Evolutionary conservation across 2,113 vertebrate genomes (phyloP).

Genomic region (Gracilinanus agilis): DNA sequence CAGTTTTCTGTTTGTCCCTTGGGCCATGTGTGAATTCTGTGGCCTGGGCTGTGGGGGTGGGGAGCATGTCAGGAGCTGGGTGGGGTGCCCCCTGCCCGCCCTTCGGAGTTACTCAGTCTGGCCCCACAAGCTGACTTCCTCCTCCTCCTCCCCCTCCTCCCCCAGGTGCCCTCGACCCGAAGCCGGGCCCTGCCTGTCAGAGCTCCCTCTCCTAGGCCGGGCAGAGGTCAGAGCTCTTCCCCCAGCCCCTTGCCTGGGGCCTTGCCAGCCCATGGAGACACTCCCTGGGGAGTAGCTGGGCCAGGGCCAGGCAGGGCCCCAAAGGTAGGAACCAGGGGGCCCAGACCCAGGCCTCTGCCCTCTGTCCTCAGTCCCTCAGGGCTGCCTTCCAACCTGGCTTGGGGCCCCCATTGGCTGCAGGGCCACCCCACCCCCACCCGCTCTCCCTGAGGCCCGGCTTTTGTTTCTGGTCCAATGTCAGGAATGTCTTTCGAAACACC

Average conservation of each 20-base stretch:
- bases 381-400: background rate
- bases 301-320: background rate
- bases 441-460: background rate
- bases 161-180: background rate
- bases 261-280: background rate
- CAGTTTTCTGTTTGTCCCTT: background rate
- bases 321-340: background rate
- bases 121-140: background rate
- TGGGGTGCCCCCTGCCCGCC: background rate
- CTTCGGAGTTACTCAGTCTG: background rate
- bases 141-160: background rate
- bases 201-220: background rate
- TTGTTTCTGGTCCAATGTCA: conserved; percentile 4
- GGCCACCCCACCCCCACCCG: background rate
- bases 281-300: background rate
- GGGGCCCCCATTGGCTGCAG: too few species aligned
- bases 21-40: background rate
- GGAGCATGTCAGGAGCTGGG: background rate
- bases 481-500: conserved; percentile 1
- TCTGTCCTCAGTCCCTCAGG: background rate
- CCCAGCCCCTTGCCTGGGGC: background rate
- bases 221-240: background rate
- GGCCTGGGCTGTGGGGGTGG: background rate
- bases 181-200: background rate
- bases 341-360: background rate